These are phyloP conservation scores for Sogatella furcifera DNA, from an alignment of 1,140 invertebrate genomes.

Conservation along the genomic window DNA sequence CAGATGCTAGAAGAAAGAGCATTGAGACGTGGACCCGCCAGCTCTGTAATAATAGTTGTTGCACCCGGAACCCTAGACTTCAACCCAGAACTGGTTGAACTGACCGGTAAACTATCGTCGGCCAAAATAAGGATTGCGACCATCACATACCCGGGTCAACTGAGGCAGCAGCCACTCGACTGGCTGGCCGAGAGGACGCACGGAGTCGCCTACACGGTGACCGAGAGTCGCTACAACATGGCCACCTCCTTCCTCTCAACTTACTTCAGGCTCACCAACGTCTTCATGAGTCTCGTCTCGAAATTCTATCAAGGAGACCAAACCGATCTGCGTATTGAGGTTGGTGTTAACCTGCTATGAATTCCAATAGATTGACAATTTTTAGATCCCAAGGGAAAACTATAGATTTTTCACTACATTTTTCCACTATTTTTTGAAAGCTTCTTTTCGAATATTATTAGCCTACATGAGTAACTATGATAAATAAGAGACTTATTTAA, in stretches of 20 bases:
- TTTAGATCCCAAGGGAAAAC: too few relatives aligned
- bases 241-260: slow-evolving; percentile 36
- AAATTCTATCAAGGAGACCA: slow-evolving; percentile 37
- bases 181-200: slow-evolving; percentile 34
- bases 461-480: too few relatives aligned
- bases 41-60: slow-evolving; percentile 41
- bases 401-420: too few relatives aligned
- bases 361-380: too few relatives aligned
- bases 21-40: slow-evolving; percentile 33
- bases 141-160: slow-evolving; percentile 37
- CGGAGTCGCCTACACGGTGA: slow-evolving; percentile 36
- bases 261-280: slow-evolving; percentile 41
- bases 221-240: slow-evolving; percentile 39
- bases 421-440: too few relatives aligned
- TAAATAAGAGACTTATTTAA: too few relatives aligned
- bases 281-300: slow-evolving; percentile 36
- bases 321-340: slow-evolving; percentile 40
- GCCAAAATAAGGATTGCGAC: slow-evolving; percentile 35
- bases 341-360: slow-evolving; percentile 20
- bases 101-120: slow-evolving; percentile 28
- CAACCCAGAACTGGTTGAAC: slow-evolving; percentile 18
- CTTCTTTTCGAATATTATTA: too few relatives aligned
- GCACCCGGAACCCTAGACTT: slow-evolving; percentile 36
- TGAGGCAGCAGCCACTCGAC: slow-evolving; percentile 32
- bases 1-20: slow-evolving; percentile 38